These are phyloP conservation scores for Drosophila lutescens DNA, from an alignment of 2,888 invertebrate genomes.

Conservation along the genomic window DNA sequence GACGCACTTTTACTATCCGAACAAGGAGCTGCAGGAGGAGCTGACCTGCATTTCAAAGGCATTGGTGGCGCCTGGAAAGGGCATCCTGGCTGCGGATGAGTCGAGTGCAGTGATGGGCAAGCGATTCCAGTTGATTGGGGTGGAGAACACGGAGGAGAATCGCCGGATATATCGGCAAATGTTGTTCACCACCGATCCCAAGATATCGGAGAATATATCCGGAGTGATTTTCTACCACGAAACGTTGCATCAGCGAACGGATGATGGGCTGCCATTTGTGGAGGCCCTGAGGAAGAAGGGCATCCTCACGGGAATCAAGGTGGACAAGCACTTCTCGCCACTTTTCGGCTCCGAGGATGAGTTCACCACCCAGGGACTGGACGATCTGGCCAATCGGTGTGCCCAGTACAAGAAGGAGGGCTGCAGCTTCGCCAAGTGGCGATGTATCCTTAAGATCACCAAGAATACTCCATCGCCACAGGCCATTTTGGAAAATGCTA, in stretches of 20 bases:
- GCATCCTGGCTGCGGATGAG: constrained; percentile 98
- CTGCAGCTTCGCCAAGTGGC: constrained; percentile 99
- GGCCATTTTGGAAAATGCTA: constrained; percentile 96
- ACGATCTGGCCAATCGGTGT: constrained; percentile 96
- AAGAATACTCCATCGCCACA: constrained; percentile 95
- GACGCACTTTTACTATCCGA: constrained; percentile 92
- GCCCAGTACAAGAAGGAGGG: constrained; percentile 98
- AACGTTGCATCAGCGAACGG: constrained; percentile 98
- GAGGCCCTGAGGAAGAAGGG: constrained; percentile 93
- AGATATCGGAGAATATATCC: constrained; percentile 92
- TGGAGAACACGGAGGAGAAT: constrained; percentile 97
- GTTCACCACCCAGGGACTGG: constrained; percentile 98
- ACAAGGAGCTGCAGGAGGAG: constrained; percentile 94
- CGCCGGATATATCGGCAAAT: constrained; percentile 94
- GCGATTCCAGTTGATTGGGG: constrained; percentile 89
- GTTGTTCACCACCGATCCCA: constrained; percentile 92
- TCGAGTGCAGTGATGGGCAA: constrained; percentile 88
- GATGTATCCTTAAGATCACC: constrained; percentile 96
- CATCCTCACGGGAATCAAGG: constrained; percentile 98
- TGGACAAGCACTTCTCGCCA: constrained; percentile 97
- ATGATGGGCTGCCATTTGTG: constrained; percentile 92
- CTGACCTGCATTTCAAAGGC: constrained; percentile 93
- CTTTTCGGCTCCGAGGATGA: constrained; percentile 97
- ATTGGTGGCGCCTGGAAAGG: constrained; percentile 97
- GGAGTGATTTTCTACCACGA: constrained; percentile 99